Conservation (phyloP, 2,113 vertebrate species). For the Chaenocephalus aceratus region DNA sequence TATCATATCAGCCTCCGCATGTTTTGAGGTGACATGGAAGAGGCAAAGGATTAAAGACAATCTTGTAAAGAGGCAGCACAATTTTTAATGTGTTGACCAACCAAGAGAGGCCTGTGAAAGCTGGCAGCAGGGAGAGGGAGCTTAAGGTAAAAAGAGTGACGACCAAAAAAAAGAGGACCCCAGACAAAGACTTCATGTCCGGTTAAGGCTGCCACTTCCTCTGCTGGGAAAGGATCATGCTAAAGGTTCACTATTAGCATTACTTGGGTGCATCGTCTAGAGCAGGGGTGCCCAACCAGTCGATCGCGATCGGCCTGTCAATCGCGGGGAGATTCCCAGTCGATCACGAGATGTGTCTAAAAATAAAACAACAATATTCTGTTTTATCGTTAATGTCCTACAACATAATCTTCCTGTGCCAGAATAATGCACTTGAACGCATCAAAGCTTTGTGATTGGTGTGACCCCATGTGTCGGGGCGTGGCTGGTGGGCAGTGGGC, state of each 20-base stretch:
- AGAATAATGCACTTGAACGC: too few species aligned
- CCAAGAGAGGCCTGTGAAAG: slow-evolving; percentile 49
- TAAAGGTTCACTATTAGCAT: slow-evolving; percentile 41
- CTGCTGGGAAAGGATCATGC: slow-evolving; percentile 37
- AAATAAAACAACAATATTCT: too few species aligned
- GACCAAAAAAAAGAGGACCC: slow-evolving; percentile 22
- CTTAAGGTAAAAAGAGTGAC: slow-evolving; percentile 19
- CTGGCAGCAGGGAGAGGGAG: slow-evolving; percentile 41
- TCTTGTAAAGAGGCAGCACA: slow-evolving; percentile 75
- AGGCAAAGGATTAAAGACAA: slow-evolving; percentile 82
- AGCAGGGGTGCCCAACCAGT: too few species aligned
- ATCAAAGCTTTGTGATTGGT: too few species aligned
- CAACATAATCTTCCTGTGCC: too few species aligned
- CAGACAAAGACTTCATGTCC: slow-evolving; percentile 39
- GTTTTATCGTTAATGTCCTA: too few species aligned
- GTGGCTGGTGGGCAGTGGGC: too few species aligned
- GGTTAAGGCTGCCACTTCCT: slow-evolving; percentile 29
- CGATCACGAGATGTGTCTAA: too few species aligned
- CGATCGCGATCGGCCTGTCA: too few species aligned
- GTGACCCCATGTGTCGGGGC: too few species aligned
- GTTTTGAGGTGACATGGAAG: slow-evolving; percentile 82
- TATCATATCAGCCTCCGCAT: slow-evolving; percentile 84
- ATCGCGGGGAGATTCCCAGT: too few species aligned
- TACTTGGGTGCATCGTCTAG: slow-evolving; percentile 25
- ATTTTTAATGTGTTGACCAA: slow-evolving; percentile 68